Conservation (phyloP, 92 coral and sea anemone species). For the Porites divaricata region DNA sequence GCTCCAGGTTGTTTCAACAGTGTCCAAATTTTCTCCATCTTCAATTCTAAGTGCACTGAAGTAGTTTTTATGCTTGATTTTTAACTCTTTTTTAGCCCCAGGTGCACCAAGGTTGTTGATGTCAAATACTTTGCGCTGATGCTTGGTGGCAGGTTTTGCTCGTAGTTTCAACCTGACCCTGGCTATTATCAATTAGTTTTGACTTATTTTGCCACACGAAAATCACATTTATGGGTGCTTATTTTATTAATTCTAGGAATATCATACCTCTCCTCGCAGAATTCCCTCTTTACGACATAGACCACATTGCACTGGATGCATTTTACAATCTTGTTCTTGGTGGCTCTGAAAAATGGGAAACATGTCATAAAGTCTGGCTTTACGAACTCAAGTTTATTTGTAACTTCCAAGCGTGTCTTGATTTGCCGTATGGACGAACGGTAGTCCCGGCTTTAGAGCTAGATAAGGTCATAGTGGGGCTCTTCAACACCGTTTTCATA, state of each 20-base stretch:
- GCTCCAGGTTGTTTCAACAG: neutral
- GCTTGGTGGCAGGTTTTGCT: conserved; percentile 2
- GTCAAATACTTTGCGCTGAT: neutral
- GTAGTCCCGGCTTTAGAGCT: no score
- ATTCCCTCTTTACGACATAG: conserved; percentile 57
- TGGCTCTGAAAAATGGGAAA: conserved; percentile 34
- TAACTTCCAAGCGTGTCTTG: no score
- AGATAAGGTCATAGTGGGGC: no score
- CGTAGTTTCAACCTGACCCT: conserved; percentile 13
- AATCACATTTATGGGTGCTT: neutral
- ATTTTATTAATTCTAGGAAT: neutral
- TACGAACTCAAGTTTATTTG: neutral
- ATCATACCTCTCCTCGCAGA: conserved; percentile 54
- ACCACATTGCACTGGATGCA: conserved; percentile 41
- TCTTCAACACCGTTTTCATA: no score
- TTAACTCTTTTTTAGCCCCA: conserved; percentile 33
- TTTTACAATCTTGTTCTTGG: conserved; percentile 47
- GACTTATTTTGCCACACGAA: no score
- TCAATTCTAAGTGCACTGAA: neutral
- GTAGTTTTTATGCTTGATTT: conserved; percentile 28
- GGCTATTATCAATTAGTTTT: no score
- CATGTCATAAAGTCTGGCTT: neutral
- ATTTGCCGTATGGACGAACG: no score
- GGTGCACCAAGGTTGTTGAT: neutral
- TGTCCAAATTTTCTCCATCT: neutral